Evolutionary conservation across 2,888 invertebrate genomes (phyloP).

Genomic region (Salticus scenicus): DNA sequence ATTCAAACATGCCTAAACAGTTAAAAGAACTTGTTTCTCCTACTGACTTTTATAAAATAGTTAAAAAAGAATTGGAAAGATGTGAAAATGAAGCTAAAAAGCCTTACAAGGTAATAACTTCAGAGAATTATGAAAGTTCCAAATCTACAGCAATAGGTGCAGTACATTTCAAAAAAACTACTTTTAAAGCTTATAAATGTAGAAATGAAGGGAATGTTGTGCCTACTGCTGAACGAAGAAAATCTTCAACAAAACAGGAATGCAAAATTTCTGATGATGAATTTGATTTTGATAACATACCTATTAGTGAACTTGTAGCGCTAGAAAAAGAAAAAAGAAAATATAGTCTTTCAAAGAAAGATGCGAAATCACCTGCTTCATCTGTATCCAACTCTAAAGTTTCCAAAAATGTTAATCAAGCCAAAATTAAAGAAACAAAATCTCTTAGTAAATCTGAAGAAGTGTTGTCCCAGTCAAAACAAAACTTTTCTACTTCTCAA

Average conservation of each 20-base stretch:
- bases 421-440: not conserved
- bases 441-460: not conserved
- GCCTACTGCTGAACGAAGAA: too few relatives aligned
- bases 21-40: slow-evolving; percentile 12
- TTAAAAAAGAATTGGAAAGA: slow-evolving; percentile 25
- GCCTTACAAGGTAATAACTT: not conserved
- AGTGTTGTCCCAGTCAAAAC: not conserved
- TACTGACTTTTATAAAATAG: slow-evolving; percentile 12
- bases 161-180: not conserved
- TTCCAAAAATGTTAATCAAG: not conserved
- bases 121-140: not conserved
- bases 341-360: not conserved
- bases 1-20: not conserved
- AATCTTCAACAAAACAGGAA: not conserved
- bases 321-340: not conserved
- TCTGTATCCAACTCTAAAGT: not conserved
- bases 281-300: not conserved
- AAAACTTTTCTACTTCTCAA: not conserved
- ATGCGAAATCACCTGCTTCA: not conserved
- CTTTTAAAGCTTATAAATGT: not conserved
- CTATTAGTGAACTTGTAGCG: not conserved
- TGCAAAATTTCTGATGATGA: not conserved
- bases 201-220: too few relatives aligned
- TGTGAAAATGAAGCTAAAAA: not conserved
- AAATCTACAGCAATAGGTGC: not conserved